phyloP scores from a whole-genome alignment of 1,140 invertebrate species.

The Brachionus koreanus region DNA sequence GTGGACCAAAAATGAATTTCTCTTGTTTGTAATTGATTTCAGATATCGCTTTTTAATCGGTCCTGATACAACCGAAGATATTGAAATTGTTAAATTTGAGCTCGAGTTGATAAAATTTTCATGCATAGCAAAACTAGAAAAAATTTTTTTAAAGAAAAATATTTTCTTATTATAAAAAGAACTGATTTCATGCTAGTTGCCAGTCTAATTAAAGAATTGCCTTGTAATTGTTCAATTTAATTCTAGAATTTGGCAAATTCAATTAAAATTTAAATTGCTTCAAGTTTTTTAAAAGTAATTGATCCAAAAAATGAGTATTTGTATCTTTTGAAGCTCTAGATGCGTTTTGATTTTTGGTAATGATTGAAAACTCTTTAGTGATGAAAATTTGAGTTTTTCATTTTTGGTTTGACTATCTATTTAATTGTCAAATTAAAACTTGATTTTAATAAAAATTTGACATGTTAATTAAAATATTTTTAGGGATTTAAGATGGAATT shows the following conservation, averaged over 20 bases:
- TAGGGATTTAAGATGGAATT: neutral
- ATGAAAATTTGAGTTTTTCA: neutral
- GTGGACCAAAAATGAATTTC: neutral
- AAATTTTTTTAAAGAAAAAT: neutral
- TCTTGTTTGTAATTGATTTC: neutral
- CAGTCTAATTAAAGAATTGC: neutral
- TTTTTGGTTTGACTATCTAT: neutral
- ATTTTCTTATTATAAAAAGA: neutral
- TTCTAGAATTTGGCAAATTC: neutral
- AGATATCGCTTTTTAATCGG: neutral
- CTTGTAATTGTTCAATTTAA: conserved; percentile 3
- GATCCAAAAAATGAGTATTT: neutral
- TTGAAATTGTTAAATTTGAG: neutral
- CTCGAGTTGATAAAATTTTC: neutral
- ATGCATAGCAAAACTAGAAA: neutral
- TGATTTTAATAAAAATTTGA: neutral
- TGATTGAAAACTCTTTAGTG: neutral
- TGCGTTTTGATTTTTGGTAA: neutral
- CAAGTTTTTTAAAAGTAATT: neutral
- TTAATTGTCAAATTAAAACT: neutral
- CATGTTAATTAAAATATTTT: neutral
- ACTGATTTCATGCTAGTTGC: neutral
- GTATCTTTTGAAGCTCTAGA: neutral
- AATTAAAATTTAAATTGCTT: neutral
- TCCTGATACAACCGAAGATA: neutral